A percentile compares a stretch with the other conserved stretches of the same genome.
phyloP scores from a whole-genome alignment of 2,113 vertebrate genomes.

The Semicossyphus pulcher region DNA sequence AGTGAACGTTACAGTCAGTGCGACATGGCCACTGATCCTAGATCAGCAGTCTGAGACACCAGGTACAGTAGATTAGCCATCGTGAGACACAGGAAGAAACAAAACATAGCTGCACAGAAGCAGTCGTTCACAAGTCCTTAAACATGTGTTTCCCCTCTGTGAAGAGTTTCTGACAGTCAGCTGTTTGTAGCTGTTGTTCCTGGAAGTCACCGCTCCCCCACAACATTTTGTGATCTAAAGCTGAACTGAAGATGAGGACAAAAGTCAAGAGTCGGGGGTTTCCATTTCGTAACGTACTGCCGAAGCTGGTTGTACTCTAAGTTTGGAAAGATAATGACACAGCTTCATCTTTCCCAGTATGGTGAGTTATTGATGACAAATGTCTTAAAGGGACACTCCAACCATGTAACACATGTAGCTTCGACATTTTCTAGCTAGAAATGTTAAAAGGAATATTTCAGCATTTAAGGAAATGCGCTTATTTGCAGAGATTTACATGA shows the following conservation, averaged over 20 bases:
- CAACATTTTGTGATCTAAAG: not conserved
- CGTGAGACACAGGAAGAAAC: conserved; percentile 9
- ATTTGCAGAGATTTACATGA: not conserved
- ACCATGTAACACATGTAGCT: not conserved
- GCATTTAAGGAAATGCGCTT: not conserved
- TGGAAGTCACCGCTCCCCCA: not conserved
- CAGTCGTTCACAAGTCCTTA: conserved; percentile 8
- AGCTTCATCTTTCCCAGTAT: not conserved
- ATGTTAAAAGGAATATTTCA: not conserved
- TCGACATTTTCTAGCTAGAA: too few species aligned
- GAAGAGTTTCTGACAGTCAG: conserved; percentile 17
- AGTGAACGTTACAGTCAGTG: conserved; percentile 1
- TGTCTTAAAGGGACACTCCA: conserved; percentile 20
- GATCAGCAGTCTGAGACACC: conserved; percentile 50
- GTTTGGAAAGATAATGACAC: not conserved
- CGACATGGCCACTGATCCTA: conserved; percentile 35
- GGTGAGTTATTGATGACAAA: not conserved
- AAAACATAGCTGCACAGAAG: conserved; percentile 47
- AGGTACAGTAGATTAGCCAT: not conserved
- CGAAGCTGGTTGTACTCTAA: not conserved
- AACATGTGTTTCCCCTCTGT: not conserved
- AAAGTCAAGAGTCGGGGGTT: not conserved
- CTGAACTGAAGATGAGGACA: not conserved
- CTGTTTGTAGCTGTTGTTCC: not conserved
- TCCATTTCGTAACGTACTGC: not conserved